Percentiles rank a stretch among this genome's conserved stretches.
These are phyloP conservation scores for Pararge aegeria DNA, from an alignment of 1,140 invertebrate species.

Conservation along the genomic window DNA sequence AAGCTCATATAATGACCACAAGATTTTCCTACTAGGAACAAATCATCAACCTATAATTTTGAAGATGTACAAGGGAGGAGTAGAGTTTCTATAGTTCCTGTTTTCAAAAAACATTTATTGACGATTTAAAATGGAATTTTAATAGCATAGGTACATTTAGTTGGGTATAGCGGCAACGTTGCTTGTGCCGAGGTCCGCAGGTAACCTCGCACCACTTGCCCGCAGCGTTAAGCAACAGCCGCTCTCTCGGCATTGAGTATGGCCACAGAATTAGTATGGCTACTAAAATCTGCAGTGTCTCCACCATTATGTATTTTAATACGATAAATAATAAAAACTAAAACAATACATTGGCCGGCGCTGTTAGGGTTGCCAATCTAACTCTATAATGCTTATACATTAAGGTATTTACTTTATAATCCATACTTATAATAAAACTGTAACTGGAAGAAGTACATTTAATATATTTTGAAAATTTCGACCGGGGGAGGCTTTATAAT, in stretches of 20 bases:
- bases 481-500: too few species aligned
- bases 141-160: conserved; percentile 22
- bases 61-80: too few species aligned
- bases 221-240: conserved; percentile 44
- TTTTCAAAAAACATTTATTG: conserved; percentile 7
- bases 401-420: too few species aligned
- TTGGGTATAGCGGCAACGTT: conserved; percentile 4
- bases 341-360: background rate
- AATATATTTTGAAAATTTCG: too few species aligned
- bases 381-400: too few species aligned
- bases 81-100: too few species aligned
- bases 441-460: too few species aligned
- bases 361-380: too few species aligned
- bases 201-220: conserved; percentile 72
- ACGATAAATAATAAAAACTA: background rate
- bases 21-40: too few species aligned
- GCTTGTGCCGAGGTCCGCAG: conserved; percentile 45
- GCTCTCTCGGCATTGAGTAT: conserved; percentile 69
- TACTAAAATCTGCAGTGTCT: conserved; percentile 21
- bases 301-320: conserved; percentile 8
- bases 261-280: background rate
- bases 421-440: too few species aligned
- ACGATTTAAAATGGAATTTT: conserved; percentile 27
- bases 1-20: too few species aligned
- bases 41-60: too few species aligned